phyloP scores from a whole-genome alignment of 2,797 vertebrate genomes.

The Siniperca scherzeri region DNA sequence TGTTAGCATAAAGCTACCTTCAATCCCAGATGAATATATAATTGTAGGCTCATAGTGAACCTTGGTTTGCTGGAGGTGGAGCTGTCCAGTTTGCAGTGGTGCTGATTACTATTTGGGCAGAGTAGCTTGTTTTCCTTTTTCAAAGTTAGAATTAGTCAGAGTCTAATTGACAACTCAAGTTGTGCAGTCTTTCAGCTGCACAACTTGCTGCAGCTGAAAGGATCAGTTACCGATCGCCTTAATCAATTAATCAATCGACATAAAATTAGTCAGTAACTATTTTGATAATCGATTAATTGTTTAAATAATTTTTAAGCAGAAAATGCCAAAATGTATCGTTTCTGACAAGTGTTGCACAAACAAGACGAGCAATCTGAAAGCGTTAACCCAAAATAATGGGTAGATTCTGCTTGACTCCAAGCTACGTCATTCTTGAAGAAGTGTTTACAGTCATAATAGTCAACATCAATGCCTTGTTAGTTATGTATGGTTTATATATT shows the following conservation, averaged over 20 bases:
- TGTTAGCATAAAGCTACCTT: not conserved
- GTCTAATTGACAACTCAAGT: no score
- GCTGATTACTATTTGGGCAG: constrained; percentile 27
- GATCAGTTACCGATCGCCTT: not conserved
- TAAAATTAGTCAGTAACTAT: not conserved
- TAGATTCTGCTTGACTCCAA: not conserved
- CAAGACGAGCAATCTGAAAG: not conserved
- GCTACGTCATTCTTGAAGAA: not conserved
- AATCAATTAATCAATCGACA: not conserved
- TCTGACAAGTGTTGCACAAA: not conserved
- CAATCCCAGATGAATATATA: not conserved
- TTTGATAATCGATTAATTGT: not conserved
- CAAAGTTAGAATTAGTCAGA: not conserved
- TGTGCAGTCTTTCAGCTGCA: no score
- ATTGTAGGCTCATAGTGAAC: not conserved
- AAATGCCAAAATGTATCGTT: not conserved
- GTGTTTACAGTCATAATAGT: not conserved
- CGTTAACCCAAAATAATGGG: no score
- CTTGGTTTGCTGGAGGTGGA: constrained; percentile 4
- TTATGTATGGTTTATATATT: not conserved
- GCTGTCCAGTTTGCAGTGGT: constrained; percentile 37
- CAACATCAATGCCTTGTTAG: not conserved
- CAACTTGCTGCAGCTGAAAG: not conserved
- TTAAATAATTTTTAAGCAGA: not conserved
- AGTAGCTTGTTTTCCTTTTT: constrained; percentile 8